Conservation (phyloP, 2,797 vertebrate genomes). For the Melanotaenia parkinsoni region DNA sequence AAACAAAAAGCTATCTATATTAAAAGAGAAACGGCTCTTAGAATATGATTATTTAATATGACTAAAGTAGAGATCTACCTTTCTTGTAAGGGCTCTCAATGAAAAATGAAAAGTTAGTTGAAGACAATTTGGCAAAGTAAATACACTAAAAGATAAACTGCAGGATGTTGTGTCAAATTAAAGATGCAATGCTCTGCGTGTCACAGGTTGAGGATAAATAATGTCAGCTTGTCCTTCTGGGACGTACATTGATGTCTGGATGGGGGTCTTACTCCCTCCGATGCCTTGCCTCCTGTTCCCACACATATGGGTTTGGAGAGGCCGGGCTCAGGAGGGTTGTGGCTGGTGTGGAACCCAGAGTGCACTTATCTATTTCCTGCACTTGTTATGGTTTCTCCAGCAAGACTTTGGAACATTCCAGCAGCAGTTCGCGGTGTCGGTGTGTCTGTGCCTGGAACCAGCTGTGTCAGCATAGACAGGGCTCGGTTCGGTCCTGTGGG, state of each 20-base stretch:
- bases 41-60: not conserved
- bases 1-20: not conserved
- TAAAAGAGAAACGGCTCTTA: not conserved
- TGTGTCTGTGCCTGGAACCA: slow-evolving; percentile 75
- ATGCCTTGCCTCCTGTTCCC: slow-evolving; percentile 58
- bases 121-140: slow-evolving; percentile 1
- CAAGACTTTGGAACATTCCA: slow-evolving; percentile 82
- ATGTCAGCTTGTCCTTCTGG: slow-evolving; percentile 30
- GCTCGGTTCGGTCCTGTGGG: slow-evolving; percentile 51
- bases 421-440: slow-evolving; percentile 62
- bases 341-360: slow-evolving; percentile 83
- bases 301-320: slow-evolving; percentile 83
- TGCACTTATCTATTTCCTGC: slow-evolving; percentile 93
- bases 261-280: slow-evolving; percentile 40
- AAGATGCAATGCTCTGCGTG: not conserved
- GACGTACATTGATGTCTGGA: slow-evolving; percentile 42
- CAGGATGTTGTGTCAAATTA: not conserved
- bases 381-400: slow-evolving; percentile 93
- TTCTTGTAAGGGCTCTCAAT: not conserved
- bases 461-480: slow-evolving; percentile 90
- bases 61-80: not conserved
- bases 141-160: not conserved
- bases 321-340: slow-evolving; percentile 62
- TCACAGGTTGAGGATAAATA: slow-evolving; percentile 1
- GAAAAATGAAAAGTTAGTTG: not conserved